Evolutionary conservation across 2,888 invertebrate genomes (phyloP).

Genomic region (Micoletzkya japonica): DNA sequence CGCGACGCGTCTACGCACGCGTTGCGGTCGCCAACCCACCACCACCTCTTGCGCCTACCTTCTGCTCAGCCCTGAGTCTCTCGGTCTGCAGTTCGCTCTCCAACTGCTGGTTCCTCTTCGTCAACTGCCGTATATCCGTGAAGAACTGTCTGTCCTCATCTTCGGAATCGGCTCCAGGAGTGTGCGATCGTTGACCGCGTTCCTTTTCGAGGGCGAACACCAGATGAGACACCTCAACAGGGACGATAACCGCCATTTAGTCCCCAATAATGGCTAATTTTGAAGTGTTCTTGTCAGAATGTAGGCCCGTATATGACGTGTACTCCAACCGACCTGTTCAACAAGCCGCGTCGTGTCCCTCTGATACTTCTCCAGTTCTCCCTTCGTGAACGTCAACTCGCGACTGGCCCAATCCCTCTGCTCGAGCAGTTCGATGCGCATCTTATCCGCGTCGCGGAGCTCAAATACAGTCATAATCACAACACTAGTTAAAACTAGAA

Average conservation of each 20-base stretch:
- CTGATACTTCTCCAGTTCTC: slow-evolving; percentile 52
- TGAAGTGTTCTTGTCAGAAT: background rate
- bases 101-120: slow-evolving; percentile 14
- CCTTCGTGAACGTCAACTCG: slow-evolving; percentile 50
- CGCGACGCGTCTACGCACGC: background rate
- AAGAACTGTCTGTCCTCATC: slow-evolving; percentile 8
- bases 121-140: slow-evolving; percentile 2
- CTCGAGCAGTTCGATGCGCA: slow-evolving; percentile 14
- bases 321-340: slow-evolving; percentile 17
- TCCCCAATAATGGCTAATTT: background rate
- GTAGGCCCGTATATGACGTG: background rate
- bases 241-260: background rate
- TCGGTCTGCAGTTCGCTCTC: slow-evolving; percentile 24
- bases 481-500: no score
- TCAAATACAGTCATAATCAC: background rate
- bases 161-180: slow-evolving; percentile 16
- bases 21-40: background rate
- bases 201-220: slow-evolving; percentile 25
- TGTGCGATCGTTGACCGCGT: background rate
- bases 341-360: slow-evolving; percentile 34
- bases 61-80: background rate
- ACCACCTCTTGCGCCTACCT: background rate
- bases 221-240: slow-evolving; percentile 7
- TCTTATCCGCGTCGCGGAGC: slow-evolving; percentile 20
- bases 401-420: slow-evolving; percentile 34